Evolutionary conservation across 2,113 vertebrate species (phyloP).

Genomic region (Argyrosomus japonicus): DNA sequence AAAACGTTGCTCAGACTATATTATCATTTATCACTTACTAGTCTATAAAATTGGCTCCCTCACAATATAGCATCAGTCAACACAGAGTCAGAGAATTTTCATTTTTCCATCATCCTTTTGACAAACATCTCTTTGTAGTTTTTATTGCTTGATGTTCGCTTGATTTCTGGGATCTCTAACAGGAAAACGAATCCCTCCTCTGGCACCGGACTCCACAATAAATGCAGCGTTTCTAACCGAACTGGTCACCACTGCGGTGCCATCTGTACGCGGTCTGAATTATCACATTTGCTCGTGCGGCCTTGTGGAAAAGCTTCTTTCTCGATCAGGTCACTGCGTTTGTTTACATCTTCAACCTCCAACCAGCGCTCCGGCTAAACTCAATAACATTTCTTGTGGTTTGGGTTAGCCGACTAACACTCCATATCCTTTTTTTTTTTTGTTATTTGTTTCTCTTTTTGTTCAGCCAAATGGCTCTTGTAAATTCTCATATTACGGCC

Average conservation of each 20-base stretch:
- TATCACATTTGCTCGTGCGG: neutral
- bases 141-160: too few relatives aligned
- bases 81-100: neutral
- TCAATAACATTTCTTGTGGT: neutral
- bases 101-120: neutral
- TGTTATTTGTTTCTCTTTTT: neutral
- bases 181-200: neutral
- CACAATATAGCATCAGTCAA: neutral
- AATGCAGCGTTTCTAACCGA: too few relatives aligned
- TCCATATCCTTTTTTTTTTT: neutral
- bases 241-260: neutral
- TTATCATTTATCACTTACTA: neutral
- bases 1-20: neutral
- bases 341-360: slow-evolving; percentile 14
- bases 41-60: neutral
- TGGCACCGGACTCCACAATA: neutral
- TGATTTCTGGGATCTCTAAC: too few relatives aligned
- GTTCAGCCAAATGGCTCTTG: neutral
- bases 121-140: too few relatives aligned
- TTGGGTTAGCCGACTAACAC: neutral
- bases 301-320: slow-evolving; percentile 13
- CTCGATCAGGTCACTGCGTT: slow-evolving; percentile 2
- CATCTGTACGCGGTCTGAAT: slow-evolving; percentile 16
- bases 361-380: slow-evolving; percentile 2
- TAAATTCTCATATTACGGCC: neutral